phyloP scores from a whole-genome alignment of 1,140 invertebrate species.

The Drosophila seguyi region DNA sequence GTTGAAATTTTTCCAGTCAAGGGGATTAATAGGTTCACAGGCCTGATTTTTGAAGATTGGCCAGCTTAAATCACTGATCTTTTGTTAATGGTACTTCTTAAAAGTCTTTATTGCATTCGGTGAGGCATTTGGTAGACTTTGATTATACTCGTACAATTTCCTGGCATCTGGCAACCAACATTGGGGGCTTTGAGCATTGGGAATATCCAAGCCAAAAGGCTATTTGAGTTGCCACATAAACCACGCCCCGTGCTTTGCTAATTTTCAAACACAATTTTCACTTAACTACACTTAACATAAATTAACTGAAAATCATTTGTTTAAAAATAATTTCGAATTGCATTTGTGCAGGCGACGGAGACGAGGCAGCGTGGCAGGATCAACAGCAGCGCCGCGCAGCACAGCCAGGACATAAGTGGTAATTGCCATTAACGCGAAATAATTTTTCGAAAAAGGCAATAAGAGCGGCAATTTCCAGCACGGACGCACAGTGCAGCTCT shows the following conservation, averaged over 20 bases:
- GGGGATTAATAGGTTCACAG: too few species aligned
- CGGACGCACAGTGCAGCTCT: conserved; percentile 46
- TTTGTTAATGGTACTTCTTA: background rate
- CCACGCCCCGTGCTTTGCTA: conserved; percentile 65
- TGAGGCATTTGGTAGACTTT: background rate
- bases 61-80: background rate
- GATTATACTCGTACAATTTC: background rate
- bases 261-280: conserved; percentile 76
- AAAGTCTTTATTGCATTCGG: background rate
- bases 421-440: conserved; percentile 82
- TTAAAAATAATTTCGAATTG: conserved; percentile 75
- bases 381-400: conserved; percentile 15
- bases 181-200: conserved; percentile 2
- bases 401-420: conserved; percentile 67
- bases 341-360: conserved; percentile 38
- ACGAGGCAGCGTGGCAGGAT: conserved; percentile 22
- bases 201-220: conserved; percentile 28
- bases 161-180: conserved; percentile 11
- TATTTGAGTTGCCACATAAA: conserved; percentile 65
- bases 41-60: too few species aligned
- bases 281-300: conserved; percentile 81
- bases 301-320: conserved; percentile 78
- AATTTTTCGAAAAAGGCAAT: conserved; percentile 79
- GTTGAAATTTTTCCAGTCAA: too few species aligned
- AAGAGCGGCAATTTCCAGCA: conserved; percentile 77